Evolutionary conservation across 2,113 vertebrate species (phyloP).

Genomic region (Hassar affinis): DNA sequence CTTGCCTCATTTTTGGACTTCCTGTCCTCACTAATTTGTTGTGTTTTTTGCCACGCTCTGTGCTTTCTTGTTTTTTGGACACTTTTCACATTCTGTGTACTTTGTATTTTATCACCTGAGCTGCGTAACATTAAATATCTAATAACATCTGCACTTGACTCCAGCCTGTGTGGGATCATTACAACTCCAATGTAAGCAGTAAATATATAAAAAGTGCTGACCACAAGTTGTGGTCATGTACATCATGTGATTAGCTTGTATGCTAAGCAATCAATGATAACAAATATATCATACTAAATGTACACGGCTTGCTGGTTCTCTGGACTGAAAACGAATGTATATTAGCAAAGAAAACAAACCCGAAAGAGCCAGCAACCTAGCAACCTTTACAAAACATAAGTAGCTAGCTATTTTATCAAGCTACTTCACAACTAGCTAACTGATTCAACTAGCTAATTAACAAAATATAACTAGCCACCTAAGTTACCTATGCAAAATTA

Average conservation of each 20-base stretch:
- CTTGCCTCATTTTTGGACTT: too few species aligned
- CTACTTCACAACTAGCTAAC: neutral
- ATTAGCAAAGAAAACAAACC: neutral
- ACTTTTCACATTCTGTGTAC: too few species aligned
- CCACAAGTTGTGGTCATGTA: too few species aligned
- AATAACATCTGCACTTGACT: too few species aligned
- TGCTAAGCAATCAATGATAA: neutral
- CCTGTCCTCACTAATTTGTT: too few species aligned
- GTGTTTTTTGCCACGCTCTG: too few species aligned
- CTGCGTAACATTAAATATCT: too few species aligned
- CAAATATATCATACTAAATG: neutral
- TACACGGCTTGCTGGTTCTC: too few species aligned
- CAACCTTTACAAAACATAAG: too few species aligned
- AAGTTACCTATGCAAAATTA: neutral
- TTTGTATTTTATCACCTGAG: too few species aligned
- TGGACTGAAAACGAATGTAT: neutral
- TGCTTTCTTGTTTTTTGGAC: too few species aligned
- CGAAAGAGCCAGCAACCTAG: neutral
- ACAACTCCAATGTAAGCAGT: neutral
- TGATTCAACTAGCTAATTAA: neutral
- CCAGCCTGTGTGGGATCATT: too few species aligned
- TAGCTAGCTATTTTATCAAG: neutral
- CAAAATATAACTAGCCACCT: neutral
- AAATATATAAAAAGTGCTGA: neutral
- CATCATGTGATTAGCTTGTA: neutral